Evolutionary conservation across 2,797 vertebrate species (phyloP), one percentile per base, ranked within the genome.

Genomic region (Sebastes hubbsi): DNA sequence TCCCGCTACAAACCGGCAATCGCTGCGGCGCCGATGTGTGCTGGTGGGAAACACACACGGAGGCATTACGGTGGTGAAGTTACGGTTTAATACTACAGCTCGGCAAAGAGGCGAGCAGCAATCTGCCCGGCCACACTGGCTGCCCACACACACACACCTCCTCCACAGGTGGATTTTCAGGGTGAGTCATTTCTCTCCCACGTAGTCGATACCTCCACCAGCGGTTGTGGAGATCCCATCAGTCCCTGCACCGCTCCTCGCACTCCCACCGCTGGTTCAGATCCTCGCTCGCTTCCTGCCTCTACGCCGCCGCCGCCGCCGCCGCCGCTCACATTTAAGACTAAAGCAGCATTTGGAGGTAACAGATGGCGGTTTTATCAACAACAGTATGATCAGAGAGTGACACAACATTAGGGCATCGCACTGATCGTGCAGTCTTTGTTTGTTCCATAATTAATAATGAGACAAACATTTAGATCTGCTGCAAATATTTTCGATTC

Each of bases 161-260:
- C 85, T 90, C 90, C 86, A 88, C 86, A 89, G 86, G 86, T 68
- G 73, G 24, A n/a, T 32, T 75, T 70, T 77, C 14, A 68, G 84
- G 77, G 83, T 92, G 90, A 92, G 64, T 91, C 91, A 92, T 66
- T 52, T 42, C 79, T 83, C 88, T 91, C 91, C 90, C 91, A 91
- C 91, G 56, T 88, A 88, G 85, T 82, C 64, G 27, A 88, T 86
- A 77, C 80, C 83, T 85, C 83, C 85, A 83, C 86, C 87, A 85
- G 89, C 59, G 70, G 79, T 74, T 81, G 75, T 81, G 78, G 86
- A 88, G 79, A 81, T 85, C 88, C 91, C 88, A 79, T 32, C 88
- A 85, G 84, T 84, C 62, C 77, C 78, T 72, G 75, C 78, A 27
- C 60, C 8, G 12, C 58, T 77, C 80, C 85, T 77, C 80, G 14